Evolutionary conservation across 1,140 invertebrate genomes (phyloP).

Genomic region (Andrena cerasifolii): DNA sequence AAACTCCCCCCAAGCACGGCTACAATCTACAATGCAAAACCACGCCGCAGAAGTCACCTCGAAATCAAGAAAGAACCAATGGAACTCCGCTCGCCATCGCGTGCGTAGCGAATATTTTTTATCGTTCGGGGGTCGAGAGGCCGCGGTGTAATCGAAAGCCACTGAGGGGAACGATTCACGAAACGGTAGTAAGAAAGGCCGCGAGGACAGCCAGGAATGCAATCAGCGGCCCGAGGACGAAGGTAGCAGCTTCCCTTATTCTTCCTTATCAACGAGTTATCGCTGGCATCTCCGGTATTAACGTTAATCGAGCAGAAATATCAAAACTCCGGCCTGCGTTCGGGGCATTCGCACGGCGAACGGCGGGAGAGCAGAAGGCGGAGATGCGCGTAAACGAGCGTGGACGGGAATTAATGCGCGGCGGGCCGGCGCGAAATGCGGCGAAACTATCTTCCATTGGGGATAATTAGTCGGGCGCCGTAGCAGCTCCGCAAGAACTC

Average conservation of each 20-base stretch:
- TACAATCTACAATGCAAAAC: too few species aligned
- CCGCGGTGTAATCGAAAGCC: neutral
- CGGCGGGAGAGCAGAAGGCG: constrained; percentile 52
- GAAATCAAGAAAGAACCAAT: too few species aligned
- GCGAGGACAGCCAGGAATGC: neutral
- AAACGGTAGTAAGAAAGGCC: neutral
- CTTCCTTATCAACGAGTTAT: constrained; percentile 37
- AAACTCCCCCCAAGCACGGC: too few species aligned
- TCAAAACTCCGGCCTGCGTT: constrained; percentile 9
- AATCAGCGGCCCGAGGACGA: neutral
- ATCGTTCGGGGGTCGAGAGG: neutral
- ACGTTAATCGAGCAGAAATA: constrained; percentile 54
- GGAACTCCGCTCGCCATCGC: neutral
- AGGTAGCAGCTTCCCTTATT: neutral
- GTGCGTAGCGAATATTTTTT: neutral
- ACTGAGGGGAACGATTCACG: neutral
- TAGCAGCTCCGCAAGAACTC: constrained; percentile 46
- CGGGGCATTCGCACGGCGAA: constrained; percentile 40
- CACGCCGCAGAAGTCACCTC: too few species aligned
- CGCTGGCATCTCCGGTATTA: constrained; percentile 45
- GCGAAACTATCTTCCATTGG: constrained; percentile 66
- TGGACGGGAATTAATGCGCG: constrained; percentile 64
- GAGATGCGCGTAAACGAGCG: constrained; percentile 61
- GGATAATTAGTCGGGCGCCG: constrained; percentile 68
- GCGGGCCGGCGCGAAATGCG: constrained; percentile 60